Evolutionary conservation across 1,140 invertebrate genomes (phyloP).

Genomic region (Pseudomyrmex gracilis): DNA sequence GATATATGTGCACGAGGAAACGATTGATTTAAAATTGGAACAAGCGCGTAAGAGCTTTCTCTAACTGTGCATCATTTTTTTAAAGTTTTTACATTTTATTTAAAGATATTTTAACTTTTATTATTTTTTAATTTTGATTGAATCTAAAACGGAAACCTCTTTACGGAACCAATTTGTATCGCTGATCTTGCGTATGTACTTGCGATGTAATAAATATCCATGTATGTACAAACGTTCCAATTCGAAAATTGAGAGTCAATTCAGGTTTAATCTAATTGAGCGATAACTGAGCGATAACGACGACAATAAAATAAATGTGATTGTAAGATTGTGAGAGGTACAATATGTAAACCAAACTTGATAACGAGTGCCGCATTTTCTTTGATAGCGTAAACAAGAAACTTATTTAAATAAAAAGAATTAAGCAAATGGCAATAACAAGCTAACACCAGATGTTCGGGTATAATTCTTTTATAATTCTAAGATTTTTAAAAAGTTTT

Average conservation of each 20-base stretch:
- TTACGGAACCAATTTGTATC: conserved; percentile 76
- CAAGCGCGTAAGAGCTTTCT: no score
- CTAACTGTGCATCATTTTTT: no score
- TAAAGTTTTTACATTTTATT: no score
- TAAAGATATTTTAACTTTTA: no score
- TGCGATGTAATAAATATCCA: conserved; percentile 75
- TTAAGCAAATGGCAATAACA: no score
- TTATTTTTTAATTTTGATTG: no score
- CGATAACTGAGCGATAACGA: not conserved
- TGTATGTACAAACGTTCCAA: conserved; percentile 72
- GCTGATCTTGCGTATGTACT: conserved; percentile 78
- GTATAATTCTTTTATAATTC: no score
- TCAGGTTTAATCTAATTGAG: conserved; percentile 31
- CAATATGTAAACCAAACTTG: not conserved
- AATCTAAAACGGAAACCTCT: no score
- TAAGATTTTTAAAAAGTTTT: no score
- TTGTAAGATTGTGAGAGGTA: conserved; percentile 2
- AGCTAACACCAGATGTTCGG: no score
- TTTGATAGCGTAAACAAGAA: conserved; percentile 29
- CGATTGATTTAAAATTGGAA: no score
- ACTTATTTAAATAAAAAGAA: conserved; percentile 34
- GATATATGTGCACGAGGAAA: no score
- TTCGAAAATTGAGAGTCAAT: conserved; percentile 17
- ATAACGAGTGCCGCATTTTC: conserved; percentile 41
- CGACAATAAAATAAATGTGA: not conserved